Evolutionary conservation across 2,797 vertebrate species (phyloP).

Genomic region (Myotis planiceps): DNA sequence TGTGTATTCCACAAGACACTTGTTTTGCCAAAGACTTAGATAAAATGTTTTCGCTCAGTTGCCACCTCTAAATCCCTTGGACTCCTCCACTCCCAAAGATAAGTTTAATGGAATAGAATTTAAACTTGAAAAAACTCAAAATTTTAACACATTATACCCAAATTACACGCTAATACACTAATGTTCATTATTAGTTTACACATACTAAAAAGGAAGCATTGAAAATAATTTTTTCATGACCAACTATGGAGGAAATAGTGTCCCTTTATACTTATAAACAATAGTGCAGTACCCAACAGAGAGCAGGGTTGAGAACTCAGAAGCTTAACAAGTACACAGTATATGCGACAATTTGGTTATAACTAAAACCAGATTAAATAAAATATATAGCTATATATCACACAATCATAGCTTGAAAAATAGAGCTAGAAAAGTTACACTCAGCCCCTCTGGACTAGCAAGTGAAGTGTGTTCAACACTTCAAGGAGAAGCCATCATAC

Average conservation of each 20-base stretch:
- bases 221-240: not conserved
- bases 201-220: not conserved
- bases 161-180: not conserved
- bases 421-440: not conserved
- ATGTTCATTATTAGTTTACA: not conserved
- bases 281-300: not conserved
- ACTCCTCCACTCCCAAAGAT: not conserved
- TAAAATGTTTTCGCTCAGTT: not conserved
- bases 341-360: not conserved
- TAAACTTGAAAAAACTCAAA: constrained; percentile 35
- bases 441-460: not conserved
- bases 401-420: not conserved
- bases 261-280: not conserved
- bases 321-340: not conserved
- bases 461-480: not conserved
- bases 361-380: not conserved
- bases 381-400: not conserved
- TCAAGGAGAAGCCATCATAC: not conserved
- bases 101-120: not conserved
- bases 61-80: not conserved
- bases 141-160: not conserved
- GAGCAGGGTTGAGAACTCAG: not conserved
- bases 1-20: not conserved
- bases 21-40: not conserved
- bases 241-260: not conserved